Percentiles rank a stretch among this genome's conserved stretches.
These are phyloP conservation scores for Leucoraja ocellata DNA, from an alignment of 2,797 vertebrate genomes.

Conservation along the genomic window DNA sequence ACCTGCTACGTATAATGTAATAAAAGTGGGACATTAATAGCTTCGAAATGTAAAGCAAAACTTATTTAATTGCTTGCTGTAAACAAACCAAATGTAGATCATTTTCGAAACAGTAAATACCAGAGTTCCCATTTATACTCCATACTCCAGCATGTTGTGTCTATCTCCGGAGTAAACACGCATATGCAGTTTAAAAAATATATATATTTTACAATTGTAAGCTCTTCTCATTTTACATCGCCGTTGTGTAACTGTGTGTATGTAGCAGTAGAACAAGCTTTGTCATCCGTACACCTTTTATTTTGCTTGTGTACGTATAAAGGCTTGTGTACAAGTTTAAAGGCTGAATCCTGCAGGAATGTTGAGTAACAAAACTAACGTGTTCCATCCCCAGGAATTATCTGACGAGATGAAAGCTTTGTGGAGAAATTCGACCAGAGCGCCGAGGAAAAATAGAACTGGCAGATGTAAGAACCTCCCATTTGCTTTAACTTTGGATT, in stretches of 20 bases:
- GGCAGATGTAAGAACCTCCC: slow-evolving; percentile 66
- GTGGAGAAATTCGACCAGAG: slow-evolving; percentile 73
- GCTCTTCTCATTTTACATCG: not conserved
- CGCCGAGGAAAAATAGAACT: slow-evolving; percentile 77
- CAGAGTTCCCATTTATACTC: no score
- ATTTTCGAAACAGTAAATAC: no score
- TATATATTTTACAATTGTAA: not conserved
- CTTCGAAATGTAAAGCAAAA: not conserved
- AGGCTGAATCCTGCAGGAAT: not conserved
- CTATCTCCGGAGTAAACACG: no score
- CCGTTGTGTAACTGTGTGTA: not conserved
- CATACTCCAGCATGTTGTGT: no score
- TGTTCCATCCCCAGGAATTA: slow-evolving; percentile 61
- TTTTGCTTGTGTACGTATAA: not conserved
- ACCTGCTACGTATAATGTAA: not conserved
- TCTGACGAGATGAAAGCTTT: slow-evolving; percentile 80
- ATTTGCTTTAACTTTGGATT: not conserved
- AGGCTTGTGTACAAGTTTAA: no score
- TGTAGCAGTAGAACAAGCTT: not conserved
- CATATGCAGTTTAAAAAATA: no score
- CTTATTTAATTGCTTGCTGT: not conserved
- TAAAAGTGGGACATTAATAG: not conserved
- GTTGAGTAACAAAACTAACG: slow-evolving; percentile 26
- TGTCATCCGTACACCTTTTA: no score
- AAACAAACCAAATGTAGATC: no score